Base-by-base conservation (phyloP, 2,797 vertebrate species). In the Cossypha heuglini region DNA sequence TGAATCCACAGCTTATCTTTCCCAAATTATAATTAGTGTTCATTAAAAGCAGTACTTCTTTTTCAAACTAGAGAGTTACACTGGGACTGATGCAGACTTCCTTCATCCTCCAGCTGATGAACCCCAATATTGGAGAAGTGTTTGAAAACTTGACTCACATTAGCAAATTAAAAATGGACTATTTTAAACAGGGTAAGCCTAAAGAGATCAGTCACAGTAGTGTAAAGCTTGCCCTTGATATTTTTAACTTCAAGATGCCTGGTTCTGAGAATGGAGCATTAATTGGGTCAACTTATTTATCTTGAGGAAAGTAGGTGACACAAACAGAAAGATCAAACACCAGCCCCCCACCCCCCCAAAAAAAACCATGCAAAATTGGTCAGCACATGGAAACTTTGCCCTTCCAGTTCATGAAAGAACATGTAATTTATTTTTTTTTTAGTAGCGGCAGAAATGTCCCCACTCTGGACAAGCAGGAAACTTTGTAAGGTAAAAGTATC, bases 1-100 rank as follows among this genome's bases (percentile, higher is more conserved):
- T 96, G 94, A 92, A 94, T 95, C 75, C 75, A 91, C 4, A 26
- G 80, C 78, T 94, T 90, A 89, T 93, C 83, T 94, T 94, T 82
- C 68, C 22, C 46, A 77, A 81, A 40, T 90, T 95, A 80, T 77
- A 94, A 94, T 95, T 94, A 95, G n/a, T 72, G 40, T 83, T 96
- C 75, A 80, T 92, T 91, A 75, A 74, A 92, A 89, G 64, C 42
- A 73, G 69, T 45, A 48, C 18, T 37, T 84, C 88, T 74, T 69
- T 93, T 72, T 31, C 42, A 74, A 68, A 55, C 18, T 51, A 37
- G 17, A n/a, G 61, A 91, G 35, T 58, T 88, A 62, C 10, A 55
- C n/a, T 66, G 19, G 20, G n/a, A 11, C 35, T 88, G 25, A 76
- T 92, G 57, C 22, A 89, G 42, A 74, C 17, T 21, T 81, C 55